Conservation (phyloP, 2,113 vertebrate genomes). For the Hippocampus comes region DNA sequence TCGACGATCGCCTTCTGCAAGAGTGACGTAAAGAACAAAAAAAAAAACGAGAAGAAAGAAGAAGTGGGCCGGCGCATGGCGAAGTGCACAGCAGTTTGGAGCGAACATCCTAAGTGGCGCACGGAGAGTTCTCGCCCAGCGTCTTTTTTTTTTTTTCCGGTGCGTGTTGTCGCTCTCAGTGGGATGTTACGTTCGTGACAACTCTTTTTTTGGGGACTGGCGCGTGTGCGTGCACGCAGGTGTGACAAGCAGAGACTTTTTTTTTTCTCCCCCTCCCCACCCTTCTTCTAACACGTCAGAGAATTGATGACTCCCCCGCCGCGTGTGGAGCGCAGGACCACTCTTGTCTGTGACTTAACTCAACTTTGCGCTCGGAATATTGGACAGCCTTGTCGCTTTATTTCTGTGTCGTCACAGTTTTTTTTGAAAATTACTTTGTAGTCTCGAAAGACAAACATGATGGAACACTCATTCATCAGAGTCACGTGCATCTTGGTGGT, state of each 20-base stretch:
- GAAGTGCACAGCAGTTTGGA: slow-evolving; percentile 67
- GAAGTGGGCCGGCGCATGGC: slow-evolving; percentile 72
- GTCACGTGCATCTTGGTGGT: slow-evolving; percentile 59
- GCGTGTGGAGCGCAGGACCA: slow-evolving; percentile 52
- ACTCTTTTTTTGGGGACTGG: slow-evolving; percentile 28
- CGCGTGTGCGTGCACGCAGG: slow-evolving; percentile 45
- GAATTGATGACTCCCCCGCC: slow-evolving; percentile 63
- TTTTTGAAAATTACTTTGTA: background rate
- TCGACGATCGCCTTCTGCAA: slow-evolving; percentile 46
- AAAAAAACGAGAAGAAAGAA: background rate
- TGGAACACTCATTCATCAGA: slow-evolving; percentile 63
- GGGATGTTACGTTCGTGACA: slow-evolving; percentile 50
- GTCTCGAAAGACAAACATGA: slow-evolving; percentile 23
- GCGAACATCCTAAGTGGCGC: slow-evolving; percentile 49
- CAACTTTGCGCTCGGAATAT: slow-evolving; percentile 27
- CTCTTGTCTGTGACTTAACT: background rate
- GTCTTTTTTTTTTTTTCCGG: slow-evolving; percentile 26
- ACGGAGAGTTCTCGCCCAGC: slow-evolving; percentile 42
- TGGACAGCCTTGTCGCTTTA: slow-evolving; percentile 31
- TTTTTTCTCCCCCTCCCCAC: background rate
- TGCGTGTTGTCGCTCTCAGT: slow-evolving; percentile 33
- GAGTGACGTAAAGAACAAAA: slow-evolving; percentile 66
- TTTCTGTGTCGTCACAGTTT: slow-evolving; percentile 7
- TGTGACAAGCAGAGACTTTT: slow-evolving; percentile 27
- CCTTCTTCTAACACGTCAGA: slow-evolving; percentile 11